A percentile compares a stretch with the other conserved stretches of the same genome.
These are phyloP conservation scores for Boulengerochromis microlepis DNA, from an alignment of 2,113 vertebrate genomes.

Conservation along the genomic window DNA sequence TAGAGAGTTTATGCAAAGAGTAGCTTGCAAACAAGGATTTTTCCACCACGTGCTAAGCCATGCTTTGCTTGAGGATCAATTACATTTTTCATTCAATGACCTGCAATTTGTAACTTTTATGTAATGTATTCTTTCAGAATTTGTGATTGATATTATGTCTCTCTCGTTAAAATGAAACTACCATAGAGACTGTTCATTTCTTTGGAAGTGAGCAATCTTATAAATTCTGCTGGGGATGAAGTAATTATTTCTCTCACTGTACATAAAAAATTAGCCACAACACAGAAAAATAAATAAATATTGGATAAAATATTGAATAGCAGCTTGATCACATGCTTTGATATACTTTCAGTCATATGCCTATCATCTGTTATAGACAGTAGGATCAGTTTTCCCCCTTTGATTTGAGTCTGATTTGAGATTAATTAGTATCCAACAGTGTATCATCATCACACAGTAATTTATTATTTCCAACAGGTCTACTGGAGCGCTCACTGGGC, in stretches of 20 bases:
- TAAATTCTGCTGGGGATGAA: neutral
- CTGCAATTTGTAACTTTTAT: neutral
- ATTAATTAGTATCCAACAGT: constrained; percentile 17
- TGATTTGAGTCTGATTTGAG: constrained; percentile 1
- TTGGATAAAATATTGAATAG: neutral
- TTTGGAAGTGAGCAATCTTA: neutral
- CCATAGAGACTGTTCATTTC: neutral
- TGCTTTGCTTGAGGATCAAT: neutral
- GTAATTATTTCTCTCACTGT: neutral
- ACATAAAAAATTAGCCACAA: neutral
- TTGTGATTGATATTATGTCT: neutral
- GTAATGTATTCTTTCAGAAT: neutral
- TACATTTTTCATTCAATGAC: neutral
- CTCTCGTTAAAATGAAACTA: neutral
- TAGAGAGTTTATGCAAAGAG: neutral
- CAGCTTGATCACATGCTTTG: neutral
- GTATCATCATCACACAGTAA: neutral
- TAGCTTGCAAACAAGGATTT: neutral
- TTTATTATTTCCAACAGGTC: constrained; percentile 27
- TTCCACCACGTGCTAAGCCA: neutral
- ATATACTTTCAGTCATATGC: neutral
- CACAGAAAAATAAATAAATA: neutral
- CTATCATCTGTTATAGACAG: neutral
- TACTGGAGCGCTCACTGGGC: neutral
- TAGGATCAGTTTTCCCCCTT: neutral